Conservation (phyloP, 2,113 vertebrate species). For the Chaenocephalus aceratus region DNA sequence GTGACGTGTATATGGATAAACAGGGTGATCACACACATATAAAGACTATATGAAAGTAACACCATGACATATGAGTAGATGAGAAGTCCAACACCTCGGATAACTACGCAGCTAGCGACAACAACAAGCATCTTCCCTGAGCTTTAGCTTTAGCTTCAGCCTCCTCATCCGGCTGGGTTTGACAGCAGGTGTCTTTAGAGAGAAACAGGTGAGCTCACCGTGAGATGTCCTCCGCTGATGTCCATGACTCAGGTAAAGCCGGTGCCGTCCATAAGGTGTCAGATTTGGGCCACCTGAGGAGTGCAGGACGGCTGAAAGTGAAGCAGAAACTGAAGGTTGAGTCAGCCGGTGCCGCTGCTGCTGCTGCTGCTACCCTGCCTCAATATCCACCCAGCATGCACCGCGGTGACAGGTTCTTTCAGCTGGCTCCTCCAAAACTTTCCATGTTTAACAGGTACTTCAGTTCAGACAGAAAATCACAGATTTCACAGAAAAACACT, state of each 20-base stretch:
- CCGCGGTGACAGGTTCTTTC: constrained; percentile 25
- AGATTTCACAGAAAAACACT: no score
- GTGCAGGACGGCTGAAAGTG: background rate
- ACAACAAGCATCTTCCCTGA: constrained; percentile 24
- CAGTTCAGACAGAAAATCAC: background rate
- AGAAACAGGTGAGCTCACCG: constrained; percentile 64
- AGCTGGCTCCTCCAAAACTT: background rate
- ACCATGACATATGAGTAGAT: background rate
- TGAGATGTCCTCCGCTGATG: constrained; percentile 17
- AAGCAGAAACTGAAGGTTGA: constrained; percentile 53
- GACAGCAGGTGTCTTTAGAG: constrained; percentile 42
- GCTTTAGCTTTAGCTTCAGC: constrained; percentile 34
- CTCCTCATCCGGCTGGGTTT: constrained; percentile 14
- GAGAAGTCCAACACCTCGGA: constrained; percentile 21
- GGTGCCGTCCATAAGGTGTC: background rate
- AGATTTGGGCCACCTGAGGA: background rate
- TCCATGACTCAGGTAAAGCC: constrained; percentile 67
- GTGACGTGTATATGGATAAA: background rate
- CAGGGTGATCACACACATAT: accelerated
- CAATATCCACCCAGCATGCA: constrained; percentile 79
- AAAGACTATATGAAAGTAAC: background rate
- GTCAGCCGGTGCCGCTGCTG: constrained; percentile 58
- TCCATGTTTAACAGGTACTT: constrained; percentile 9
- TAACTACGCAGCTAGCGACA: constrained; percentile 66
- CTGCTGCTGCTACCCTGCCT: constrained; percentile 35